Evolutionary conservation across 2,888 invertebrate species (phyloP), one percentile per base, ranked within the genome.

Genomic region (Acleris emargana): DNA sequence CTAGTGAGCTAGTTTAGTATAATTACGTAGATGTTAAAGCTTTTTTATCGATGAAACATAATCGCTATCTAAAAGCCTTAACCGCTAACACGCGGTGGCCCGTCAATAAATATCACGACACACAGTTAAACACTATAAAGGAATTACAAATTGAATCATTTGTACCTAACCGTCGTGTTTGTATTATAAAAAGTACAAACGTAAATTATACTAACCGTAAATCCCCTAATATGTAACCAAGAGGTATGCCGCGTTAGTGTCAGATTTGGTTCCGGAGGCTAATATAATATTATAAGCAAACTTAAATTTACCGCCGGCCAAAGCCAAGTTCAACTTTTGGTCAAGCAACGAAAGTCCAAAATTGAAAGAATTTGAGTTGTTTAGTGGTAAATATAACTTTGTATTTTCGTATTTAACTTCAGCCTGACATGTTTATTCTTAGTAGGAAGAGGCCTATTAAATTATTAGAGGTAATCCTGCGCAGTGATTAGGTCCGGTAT

Each of bases 371-470:
- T 20, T n/a, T 43, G 43, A 45, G 45, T 69, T 25, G 43, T 16
- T 45, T 16, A 49, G 59, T 62, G 22, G 80, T 68, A 76, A 69
- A 71, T 63, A 17, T 78, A 80, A 76, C 50, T 77, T 82, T 72
- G 86, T 74, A 67, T 75, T 77, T 76, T 77, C 76, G 84, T 89
- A 86, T 88, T 90, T 88, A 89, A 86, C 84, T 82, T 84, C 78
- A 75, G 80, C 76, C 79, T 88, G 91, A 90, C 91, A 90, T 90
- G 88, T 90, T 91, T 91, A 91, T 91, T 91, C 88, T 90, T 85
- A 85, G 85, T 79, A 78, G 83, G 88, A 87, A 87, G 85, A 82
- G 83, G 82, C 84, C 89, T 89, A 89, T 91, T 91, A 90, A 90
- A 90, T 90, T 88, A 88, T 89, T 87, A 81, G 83, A 81, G 82